Base-by-base conservation (phyloP, 1,140 invertebrate species). In the Oreohelix idahoensis region DNA sequence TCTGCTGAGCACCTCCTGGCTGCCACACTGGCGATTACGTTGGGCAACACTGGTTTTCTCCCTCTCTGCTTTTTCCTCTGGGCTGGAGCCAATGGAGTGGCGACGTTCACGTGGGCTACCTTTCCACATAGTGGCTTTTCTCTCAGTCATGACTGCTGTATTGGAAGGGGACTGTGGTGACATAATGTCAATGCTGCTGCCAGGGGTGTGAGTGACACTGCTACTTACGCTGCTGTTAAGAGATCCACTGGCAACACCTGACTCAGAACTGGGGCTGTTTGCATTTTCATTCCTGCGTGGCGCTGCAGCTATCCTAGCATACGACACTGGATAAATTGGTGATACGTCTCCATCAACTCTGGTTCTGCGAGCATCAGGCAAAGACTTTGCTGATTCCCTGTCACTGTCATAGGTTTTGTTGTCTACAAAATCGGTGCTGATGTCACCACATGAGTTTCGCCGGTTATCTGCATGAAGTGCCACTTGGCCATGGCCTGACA, bases 11-110 rank as follows among this genome's bases (percentile, higher is more conserved):
- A 85, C n/a, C 66, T 87, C 86, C 71, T 87, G 86, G 45, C 86
- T 87, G 26, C 86, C 86, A 79, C 83, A 86, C 39, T 86, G 86
- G 10, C 85, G 80, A 35, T 76, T 69, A 17, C 82, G 29, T 26
- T 84, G 77, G 20, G 66, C 49, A 36, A 53, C 74, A 58, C 51
- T 84, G 13, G 75, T 29, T 26, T 49, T 77, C 26, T 78, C 80
- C 15, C 29, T 79, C 20, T 82, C 84, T 75, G 84, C 81, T 39
- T 85, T 83, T 23, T 86, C 87, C 39, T 91, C 90, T 66, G 90
- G 90, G 84, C 88, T 88, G 53, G 90, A 91, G 73, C 90, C 90
- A 39, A 91, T 89, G 35, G 90, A 91, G 85, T 91, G 90, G 38
- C 90, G 84, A 35, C 90, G 86, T 78, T 91, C 90, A n/a, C 86